These are phyloP conservation scores for Nematopogon swammerdamellus DNA, from an alignment of 2,888 invertebrate species.

Conservation along the genomic window DNA sequence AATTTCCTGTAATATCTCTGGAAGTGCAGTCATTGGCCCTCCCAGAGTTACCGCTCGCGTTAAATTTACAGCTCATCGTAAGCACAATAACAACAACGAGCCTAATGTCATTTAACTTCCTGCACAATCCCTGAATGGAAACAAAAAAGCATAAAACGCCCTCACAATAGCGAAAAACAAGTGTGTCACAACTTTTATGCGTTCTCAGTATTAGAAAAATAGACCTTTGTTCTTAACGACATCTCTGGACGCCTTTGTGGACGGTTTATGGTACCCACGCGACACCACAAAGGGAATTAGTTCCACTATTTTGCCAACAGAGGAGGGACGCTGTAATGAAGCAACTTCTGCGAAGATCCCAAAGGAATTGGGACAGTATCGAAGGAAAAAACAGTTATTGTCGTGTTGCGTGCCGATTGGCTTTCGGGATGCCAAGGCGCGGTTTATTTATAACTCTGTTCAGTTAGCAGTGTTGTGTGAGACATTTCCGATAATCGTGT, in stretches of 20 bases:
- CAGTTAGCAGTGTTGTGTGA: background rate
- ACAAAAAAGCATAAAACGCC: conserved; percentile 40
- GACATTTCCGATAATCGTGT: background rate
- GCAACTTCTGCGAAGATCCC: conserved; percentile 31
- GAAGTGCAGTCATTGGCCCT: no score
- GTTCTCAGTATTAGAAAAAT: conserved; percentile 33
- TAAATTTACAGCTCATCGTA: no score
- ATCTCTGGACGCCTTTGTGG: conserved; percentile 43
- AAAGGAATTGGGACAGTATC: conserved; percentile 30
- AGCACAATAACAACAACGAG: conserved; percentile 23
- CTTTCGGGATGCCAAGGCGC: background rate
- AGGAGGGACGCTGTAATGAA: background rate
- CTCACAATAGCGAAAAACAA: conserved; percentile 29
- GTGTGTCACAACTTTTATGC: conserved; percentile 23
- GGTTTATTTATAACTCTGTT: background rate
- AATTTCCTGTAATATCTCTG: no score
- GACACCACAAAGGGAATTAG: conserved; percentile 48
- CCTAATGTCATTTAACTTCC: conserved; percentile 52
- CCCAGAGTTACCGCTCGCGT: no score
- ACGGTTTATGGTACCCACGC: conserved; percentile 49
- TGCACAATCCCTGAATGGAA: conserved; percentile 41
- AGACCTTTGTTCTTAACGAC: conserved; percentile 39
- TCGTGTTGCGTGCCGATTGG: background rate
- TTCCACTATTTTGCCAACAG: conserved; percentile 51
- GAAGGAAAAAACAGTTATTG: conserved; percentile 23